Conservation (phyloP, 2,888 invertebrate genomes). For the Chesias legatella region DNA sequence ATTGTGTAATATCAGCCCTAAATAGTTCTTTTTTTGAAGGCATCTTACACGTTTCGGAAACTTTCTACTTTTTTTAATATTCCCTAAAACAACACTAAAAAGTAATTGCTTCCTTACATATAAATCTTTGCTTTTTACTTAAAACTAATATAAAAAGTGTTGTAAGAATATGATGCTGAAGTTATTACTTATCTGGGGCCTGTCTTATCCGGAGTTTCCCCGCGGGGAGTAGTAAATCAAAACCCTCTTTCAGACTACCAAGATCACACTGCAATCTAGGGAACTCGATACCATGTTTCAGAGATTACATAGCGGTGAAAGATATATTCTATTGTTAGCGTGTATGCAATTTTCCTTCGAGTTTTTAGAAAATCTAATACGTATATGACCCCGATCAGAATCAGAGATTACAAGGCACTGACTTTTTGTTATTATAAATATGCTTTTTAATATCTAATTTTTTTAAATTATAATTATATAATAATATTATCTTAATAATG, state of each 20-base stretch:
- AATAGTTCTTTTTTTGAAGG: too few relatives aligned
- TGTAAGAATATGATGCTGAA: constrained; percentile 53
- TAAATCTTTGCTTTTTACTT: constrained; percentile 45
- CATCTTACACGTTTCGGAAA: too few relatives aligned
- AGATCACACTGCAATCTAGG: constrained; percentile 57
- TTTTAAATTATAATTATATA: too few relatives aligned
- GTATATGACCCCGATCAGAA: too few relatives aligned
- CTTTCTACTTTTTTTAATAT: background rate
- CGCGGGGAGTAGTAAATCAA: constrained; percentile 55
- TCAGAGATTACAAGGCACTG: too few relatives aligned
- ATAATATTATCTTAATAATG: too few relatives aligned
- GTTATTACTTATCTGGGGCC: constrained; percentile 51
- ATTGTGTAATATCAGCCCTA: too few relatives aligned
- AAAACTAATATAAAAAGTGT: constrained; percentile 46
- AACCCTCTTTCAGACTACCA: constrained; percentile 57
- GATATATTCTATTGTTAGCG: constrained; percentile 24
- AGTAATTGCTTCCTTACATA: constrained; percentile 29
- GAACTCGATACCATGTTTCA: constrained; percentile 47
- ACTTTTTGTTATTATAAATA: too few relatives aligned
- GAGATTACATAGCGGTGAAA: constrained; percentile 40
- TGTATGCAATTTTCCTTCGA: too few relatives aligned
- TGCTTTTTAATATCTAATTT: too few relatives aligned
- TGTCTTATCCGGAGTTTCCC: constrained; percentile 33
- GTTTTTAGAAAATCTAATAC: too few relatives aligned
- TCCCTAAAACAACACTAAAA: constrained; percentile 7